A percentile compares a stretch with the other conserved stretches of the same genome.
Conservation (phyloP, 2,797 vertebrate species). For the Hoplostethus mediterraneus region DNA sequence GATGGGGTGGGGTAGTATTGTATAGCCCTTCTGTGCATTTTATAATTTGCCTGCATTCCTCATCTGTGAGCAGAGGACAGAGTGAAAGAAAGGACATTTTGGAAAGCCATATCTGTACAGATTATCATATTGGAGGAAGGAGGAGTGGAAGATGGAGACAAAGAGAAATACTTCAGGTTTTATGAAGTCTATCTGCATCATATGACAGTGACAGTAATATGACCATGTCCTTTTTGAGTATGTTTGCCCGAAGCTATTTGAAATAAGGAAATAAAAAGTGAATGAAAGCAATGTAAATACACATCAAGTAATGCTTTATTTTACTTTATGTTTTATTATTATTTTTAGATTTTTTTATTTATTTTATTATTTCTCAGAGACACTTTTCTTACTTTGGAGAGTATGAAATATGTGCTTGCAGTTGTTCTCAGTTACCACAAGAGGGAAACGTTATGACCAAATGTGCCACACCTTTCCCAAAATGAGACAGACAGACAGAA, state of each 20-base stretch:
- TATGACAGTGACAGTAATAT: no score
- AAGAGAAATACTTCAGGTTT: background rate
- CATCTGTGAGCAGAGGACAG: background rate
- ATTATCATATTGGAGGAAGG: background rate
- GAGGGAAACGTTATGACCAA: constrained; percentile 4
- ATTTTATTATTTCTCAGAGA: no score
- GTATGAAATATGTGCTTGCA: background rate
- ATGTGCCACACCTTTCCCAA: background rate
- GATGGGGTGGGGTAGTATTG: background rate
- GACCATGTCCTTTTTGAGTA: no score
- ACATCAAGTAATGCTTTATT: no score
- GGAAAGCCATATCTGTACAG: background rate
- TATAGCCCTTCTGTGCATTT: background rate
- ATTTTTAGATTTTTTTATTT: no score
- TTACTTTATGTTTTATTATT: no score
- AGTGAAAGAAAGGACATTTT: background rate
- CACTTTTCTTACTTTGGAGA: no score
- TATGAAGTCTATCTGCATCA: background rate
- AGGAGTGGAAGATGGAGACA: background rate
- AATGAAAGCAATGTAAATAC: no score
- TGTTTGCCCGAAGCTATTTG: no score
- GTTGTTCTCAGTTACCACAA: constrained; percentile 16
- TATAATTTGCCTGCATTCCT: background rate
- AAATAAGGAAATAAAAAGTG: no score
- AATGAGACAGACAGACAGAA: background rate